Evolutionary conservation across 1,140 invertebrate species (phyloP).

Genomic region (Lepidotrigona ventralis): DNA sequence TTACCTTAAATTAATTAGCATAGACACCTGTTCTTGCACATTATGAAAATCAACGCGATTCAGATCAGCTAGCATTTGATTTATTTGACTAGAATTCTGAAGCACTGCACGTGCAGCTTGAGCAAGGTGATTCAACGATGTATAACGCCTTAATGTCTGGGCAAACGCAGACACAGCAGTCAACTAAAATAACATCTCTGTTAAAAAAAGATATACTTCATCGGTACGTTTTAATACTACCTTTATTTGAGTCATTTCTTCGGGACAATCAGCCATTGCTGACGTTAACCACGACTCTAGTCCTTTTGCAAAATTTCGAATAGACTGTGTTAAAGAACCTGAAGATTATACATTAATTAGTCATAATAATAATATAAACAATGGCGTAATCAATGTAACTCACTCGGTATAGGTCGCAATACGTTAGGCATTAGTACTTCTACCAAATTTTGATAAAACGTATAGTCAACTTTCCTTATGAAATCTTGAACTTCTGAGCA

Average conservation of each 20-base stretch:
- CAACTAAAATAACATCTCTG: slow-evolving; percentile 70
- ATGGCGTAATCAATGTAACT: slow-evolving; percentile 64
- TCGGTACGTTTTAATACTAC: slow-evolving; percentile 72
- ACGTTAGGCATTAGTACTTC: slow-evolving; percentile 98
- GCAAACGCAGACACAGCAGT: slow-evolving; percentile 94
- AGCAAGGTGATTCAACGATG: slow-evolving; percentile 98
- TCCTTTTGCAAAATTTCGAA: slow-evolving; percentile 96
- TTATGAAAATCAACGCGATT: slow-evolving; percentile 98
- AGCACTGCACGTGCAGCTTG: slow-evolving; percentile 97
- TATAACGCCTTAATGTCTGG: slow-evolving; percentile 96
- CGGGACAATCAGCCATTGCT: slow-evolving; percentile 92
- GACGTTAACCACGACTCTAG: slow-evolving; percentile 93
- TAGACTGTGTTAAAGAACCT: slow-evolving; percentile 95
- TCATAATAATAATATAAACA: not conserved
- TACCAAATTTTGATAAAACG: slow-evolving; percentile 97
- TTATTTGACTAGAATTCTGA: slow-evolving; percentile 96
- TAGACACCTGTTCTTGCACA: slow-evolving; percentile 89
- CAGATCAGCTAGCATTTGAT: slow-evolving; percentile 98
- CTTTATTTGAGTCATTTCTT: slow-evolving; percentile 92
- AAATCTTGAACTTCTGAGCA: slow-evolving; percentile 85
- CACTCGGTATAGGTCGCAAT: slow-evolving; percentile 94
- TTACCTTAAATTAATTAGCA: not conserved
- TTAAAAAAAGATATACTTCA: not conserved
- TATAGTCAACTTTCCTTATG: slow-evolving; percentile 91
- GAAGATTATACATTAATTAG: slow-evolving; percentile 23